Evolutionary conservation across 1,140 invertebrate species (phyloP), one percentile per base, ranked within the genome.

Genomic region (Physella acuta): DNA sequence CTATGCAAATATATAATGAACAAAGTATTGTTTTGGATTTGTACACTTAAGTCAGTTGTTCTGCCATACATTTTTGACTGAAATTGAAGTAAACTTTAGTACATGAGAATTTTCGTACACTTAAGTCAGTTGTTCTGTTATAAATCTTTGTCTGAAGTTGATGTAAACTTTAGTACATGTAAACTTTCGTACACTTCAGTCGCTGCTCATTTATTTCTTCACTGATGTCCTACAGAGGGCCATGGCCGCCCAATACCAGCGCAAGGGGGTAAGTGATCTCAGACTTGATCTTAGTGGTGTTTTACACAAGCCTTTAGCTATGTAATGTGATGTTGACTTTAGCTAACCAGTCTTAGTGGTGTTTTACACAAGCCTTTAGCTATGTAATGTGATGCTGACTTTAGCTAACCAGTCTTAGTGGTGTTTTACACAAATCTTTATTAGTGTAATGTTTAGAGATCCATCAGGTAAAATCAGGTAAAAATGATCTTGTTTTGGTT

Each of bases 201-300:
- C 63, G 16, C 30, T 75, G 8, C 37, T 73, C 51, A 70, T 75
- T 31, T 70, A 59, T 51, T 69, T 70, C 30, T 70, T 76, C 65
- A 26, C 55, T 14, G 80, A 82, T 49, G 60, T 82, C 4, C 62
- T 82, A 36, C 80, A 82, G 66, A 66, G 71, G 51, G 77, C 80
- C 24, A 70, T 77, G 71, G 75, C 79, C 17, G 34, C 74, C 14
- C 79, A 79, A 51, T 44, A 44, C 20, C 70, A 75, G 3, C 24
- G 71, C 17, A 51, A 56, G 4, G 36, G 58, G 71, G 78, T 78
- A 66, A 51, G 70, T 33, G 51, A 52, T 11, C 20, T 8, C 39
- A 44, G 20, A 11, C 39, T 44, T 20, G 20, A 44, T 44, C 20
- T 44, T 20, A 11, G 39, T 44, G 39, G 5, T 30, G 28, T 60